phyloP scores from a whole-genome alignment of 1,140 invertebrate genomes.

The Formica selysi region DNA sequence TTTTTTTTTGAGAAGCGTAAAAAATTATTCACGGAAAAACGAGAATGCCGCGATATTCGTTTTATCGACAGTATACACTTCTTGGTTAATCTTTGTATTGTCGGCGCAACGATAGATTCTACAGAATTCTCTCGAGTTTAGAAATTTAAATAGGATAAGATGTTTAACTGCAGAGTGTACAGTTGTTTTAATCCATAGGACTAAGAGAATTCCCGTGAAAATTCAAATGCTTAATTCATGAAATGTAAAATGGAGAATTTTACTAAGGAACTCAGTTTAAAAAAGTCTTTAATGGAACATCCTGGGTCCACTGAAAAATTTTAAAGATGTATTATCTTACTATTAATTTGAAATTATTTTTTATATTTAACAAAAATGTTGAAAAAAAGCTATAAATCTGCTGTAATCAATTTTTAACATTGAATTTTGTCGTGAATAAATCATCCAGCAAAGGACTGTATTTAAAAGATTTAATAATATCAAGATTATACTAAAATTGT shows the following conservation, averaged over 20 bases:
- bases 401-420: not conserved
- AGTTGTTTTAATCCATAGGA: constrained; percentile 24
- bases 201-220: constrained; percentile 17
- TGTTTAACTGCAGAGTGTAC: constrained; percentile 41
- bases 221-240: constrained; percentile 38
- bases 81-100: constrained; percentile 5
- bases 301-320: not conserved
- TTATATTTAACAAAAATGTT: constrained; percentile 14
- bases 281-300: constrained; percentile 20
- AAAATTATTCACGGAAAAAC: not conserved
- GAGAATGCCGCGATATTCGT: constrained; percentile 23
- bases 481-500: not conserved
- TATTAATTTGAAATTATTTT: not conserved
- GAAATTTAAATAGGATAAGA: constrained; percentile 27
- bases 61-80: constrained; percentile 27
- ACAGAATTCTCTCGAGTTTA: constrained; percentile 29
- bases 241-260: constrained; percentile 28
- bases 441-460: no score
- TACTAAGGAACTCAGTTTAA: not conserved
- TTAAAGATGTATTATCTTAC: not conserved
- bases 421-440: not conserved
- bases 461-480: not conserved
- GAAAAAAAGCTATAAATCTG: not conserved
- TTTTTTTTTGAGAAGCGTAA: not conserved
- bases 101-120: constrained; percentile 2